Evolutionary conservation across 2,797 vertebrate species (phyloP).

Genomic region (Ctenopoma kingsleyae): DNA sequence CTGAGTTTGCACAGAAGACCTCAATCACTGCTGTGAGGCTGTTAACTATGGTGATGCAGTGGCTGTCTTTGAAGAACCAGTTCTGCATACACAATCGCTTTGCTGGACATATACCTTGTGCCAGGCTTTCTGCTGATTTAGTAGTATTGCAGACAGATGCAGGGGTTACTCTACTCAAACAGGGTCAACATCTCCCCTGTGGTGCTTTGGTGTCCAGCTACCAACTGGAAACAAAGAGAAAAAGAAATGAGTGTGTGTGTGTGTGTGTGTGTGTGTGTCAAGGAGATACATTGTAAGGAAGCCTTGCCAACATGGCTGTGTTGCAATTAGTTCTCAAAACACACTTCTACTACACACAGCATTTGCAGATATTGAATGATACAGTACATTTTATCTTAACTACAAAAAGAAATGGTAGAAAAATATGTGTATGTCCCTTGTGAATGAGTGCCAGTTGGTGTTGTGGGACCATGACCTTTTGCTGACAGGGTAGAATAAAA

Average conservation of each 20-base stretch:
- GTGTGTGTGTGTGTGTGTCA: constrained; percentile 14
- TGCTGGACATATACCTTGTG: constrained; percentile 63
- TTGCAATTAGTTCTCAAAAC: constrained; percentile 32
- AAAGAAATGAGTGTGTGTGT: not conserved
- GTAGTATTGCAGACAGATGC: constrained; percentile 73
- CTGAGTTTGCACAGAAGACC: constrained; percentile 31
- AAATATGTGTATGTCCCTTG: constrained; percentile 24
- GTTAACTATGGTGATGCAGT: constrained; percentile 46
- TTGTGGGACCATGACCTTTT: constrained; percentile 76
- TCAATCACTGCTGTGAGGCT: constrained; percentile 20
- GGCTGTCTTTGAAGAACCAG: constrained; percentile 54
- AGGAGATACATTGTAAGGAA: constrained; percentile 14
- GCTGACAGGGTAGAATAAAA: constrained; percentile 72
- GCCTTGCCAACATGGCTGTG: constrained; percentile 25
- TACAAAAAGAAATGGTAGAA: constrained; percentile 1
- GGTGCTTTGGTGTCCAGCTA: constrained; percentile 66
- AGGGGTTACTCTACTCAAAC: constrained; percentile 72
- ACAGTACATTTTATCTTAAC: constrained; percentile 6
- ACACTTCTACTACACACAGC: constrained; percentile 18
- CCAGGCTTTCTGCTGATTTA: constrained; percentile 69
- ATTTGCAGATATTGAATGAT: constrained; percentile 24
- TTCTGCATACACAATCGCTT: constrained; percentile 66
- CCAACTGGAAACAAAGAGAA: constrained; percentile 41
- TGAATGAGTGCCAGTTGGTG: constrained; percentile 47
- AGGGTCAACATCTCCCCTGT: constrained; percentile 80